Base-by-base conservation (phyloP, 2,113 vertebrate genomes). In the Cepphus grylle region DNA sequence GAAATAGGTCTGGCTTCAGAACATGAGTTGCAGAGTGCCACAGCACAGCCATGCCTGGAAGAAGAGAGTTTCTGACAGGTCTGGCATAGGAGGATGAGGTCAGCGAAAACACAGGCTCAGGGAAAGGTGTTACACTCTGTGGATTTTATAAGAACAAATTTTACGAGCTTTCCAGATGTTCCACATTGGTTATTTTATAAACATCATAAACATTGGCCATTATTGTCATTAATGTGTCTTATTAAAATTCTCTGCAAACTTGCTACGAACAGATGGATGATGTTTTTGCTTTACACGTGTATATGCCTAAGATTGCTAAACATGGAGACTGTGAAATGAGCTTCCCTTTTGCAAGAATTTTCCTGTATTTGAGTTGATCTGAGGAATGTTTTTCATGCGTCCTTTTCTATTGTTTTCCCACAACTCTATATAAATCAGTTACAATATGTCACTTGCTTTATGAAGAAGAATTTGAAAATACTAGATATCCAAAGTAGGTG, bases 191-290 rank as follows among this genome's bases (percentile, higher is more conserved):
- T 96, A 45, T 80, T 95, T 95, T 91, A 92, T 56, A 95, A 89
- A 76, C 66, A 72, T 82, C 45, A 73, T 87, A 80, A 95, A 90
- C 78, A 59, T 29, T 62, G 53, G 42, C 78, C 87, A 86, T 96
- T 95, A 95, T 95, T 95, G 90, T 47, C 78, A 62, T 94, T 94
- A 94, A 73, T 86, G 45, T 8, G 9, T 90, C 89, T 77, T 85
- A 89, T 65, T 95, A 84, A 95, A 87, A 89, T 91, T 92, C 78
- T 38, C 81, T 62, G 53, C 70, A 85, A 94, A 82, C 22, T 91
- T 92, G 22, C 59, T 81, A 45, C 0, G 1, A 96, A 90, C 53
- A 38, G 84, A 90, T 72, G 90, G 91, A 55, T 86, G 45, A 34
- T 62, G n/a, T 14, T 96, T 92, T 94, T 74, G 53, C 43, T 82